Base-by-base conservation (phyloP, 2,113 vertebrate species). In the Trematocara stigmaticum region DNA sequence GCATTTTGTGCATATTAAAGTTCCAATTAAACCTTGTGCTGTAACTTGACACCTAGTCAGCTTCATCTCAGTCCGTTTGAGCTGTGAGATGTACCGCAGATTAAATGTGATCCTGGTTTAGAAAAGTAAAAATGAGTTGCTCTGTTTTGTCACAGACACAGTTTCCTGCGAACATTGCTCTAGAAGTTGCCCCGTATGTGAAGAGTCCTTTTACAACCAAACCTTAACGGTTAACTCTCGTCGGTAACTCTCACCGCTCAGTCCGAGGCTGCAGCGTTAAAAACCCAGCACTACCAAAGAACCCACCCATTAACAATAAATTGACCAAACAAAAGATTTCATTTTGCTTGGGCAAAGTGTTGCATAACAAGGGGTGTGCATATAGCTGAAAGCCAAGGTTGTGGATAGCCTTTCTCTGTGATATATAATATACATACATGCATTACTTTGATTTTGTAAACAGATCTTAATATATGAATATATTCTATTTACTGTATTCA, bases 401-500 rank as follows among this genome's bases (percentile, higher is more conserved):
- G 92, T 90, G 85, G 86, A 90, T 93, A 90, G 88, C 94, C 91
- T 95, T 95, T 95, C 87, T 95, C 93, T 94, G 93, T 95, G 86
- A 91, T 87, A 93, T 91, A 87, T 88, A 90, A 38, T 88, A 91
- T 91, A 94, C 29, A 51, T 20, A 66, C 34, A 92, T 90, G 93
- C 84, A 89, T 88, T 90, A 81, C 94, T 95, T 86, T 95, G 87
- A 94, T 95, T 95, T 95, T 96, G 93, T 96, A 94, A 94, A 94
- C 93, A 92, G 86, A 95, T 94, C 87, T 92, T 96, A 96, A 96
- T 97, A 96, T 96, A 96, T 95, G 84, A 91, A 87, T 93, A 94
- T 94, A 95, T 94, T 94, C 57, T 94, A 94, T 94, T 93, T 88
- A 95, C 93, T 94, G 94, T 90, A 92, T 95, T 96, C 93, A 93